Evolutionary conservation across 2,797 vertebrate species (phyloP).

Genomic region (Phrynocephalus guinanensis): DNA sequence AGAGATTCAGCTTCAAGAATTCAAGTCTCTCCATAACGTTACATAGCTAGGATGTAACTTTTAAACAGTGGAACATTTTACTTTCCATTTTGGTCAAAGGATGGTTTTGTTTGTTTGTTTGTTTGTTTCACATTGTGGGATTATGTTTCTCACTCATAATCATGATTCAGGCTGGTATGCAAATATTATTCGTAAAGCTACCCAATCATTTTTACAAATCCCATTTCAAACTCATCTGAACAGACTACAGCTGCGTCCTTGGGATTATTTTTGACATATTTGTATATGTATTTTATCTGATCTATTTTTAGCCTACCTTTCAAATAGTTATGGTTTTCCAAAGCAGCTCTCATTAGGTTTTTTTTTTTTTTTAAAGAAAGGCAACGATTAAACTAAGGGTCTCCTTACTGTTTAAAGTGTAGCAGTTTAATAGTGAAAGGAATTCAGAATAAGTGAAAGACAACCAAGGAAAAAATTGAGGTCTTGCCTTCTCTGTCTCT

Average conservation of each 20-base stretch:
- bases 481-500: too few relatives aligned
- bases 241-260: neutral
- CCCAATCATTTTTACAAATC: neutral
- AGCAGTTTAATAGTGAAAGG: too few relatives aligned
- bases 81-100: neutral
- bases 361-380: neutral
- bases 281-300: neutral
- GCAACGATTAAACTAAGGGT: neutral
- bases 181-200: neutral
- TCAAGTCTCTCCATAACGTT: too few relatives aligned
- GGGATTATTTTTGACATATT: neutral
- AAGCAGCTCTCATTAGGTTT: neutral
- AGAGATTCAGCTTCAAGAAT: neutral
- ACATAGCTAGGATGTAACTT: neutral
- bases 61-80: neutral
- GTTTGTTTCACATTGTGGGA: slow-evolving; percentile 10
- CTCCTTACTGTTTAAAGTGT: too few relatives aligned
- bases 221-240: neutral
- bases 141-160: neutral
- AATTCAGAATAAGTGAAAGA: too few relatives aligned
- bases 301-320: neutral
- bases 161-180: neutral
- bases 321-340: neutral
- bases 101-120: neutral
- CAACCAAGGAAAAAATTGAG: too few relatives aligned